These are phyloP conservation scores for Drosophila funebris DNA, from an alignment of 1,140 invertebrate genomes.

Conservation along the genomic window DNA sequence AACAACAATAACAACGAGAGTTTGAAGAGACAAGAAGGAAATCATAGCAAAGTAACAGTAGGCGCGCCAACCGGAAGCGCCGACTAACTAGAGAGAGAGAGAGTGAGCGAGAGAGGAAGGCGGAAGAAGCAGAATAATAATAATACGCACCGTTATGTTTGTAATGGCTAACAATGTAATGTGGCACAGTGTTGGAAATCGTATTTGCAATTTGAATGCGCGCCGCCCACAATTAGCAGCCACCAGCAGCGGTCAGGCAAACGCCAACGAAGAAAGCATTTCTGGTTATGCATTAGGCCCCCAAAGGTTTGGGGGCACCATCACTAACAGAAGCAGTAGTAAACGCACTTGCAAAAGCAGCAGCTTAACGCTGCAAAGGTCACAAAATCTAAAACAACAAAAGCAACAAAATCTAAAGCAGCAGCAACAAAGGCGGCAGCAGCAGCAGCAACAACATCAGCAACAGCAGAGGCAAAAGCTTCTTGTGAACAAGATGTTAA, in stretches of 20 bases:
- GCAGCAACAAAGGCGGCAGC: slow-evolving; percentile 52
- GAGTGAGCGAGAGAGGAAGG: slow-evolving; percentile 5
- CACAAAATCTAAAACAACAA: slow-evolving; percentile 25
- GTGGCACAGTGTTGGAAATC: slow-evolving; percentile 78
- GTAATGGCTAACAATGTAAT: slow-evolving; percentile 84
- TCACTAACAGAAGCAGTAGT: slow-evolving; percentile 46
- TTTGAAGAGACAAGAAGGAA: neutral
- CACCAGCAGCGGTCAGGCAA: slow-evolving; percentile 63
- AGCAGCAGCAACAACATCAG: slow-evolving; percentile 52
- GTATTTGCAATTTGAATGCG: slow-evolving; percentile 74
- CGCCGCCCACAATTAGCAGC: slow-evolving; percentile 57
- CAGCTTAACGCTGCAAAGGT: slow-evolving; percentile 45
- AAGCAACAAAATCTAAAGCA: slow-evolving; percentile 1
- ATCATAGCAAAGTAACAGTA: slow-evolving; percentile 12
- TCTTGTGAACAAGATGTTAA: slow-evolving; percentile 52
- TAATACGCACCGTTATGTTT: slow-evolving; percentile 76
- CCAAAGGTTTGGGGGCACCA: slow-evolving; percentile 82
- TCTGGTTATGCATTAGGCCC: slow-evolving; percentile 80
- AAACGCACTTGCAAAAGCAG: slow-evolving; percentile 45
- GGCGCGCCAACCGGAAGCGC: slow-evolving; percentile 19
- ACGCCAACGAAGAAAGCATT: slow-evolving; percentile 54
- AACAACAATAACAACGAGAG: slow-evolving; percentile 22
- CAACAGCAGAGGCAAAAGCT: slow-evolving; percentile 55
- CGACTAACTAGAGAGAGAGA: slow-evolving; percentile 20
- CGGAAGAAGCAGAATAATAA: slow-evolving; percentile 3